These are phyloP conservation scores for Platorchestia sp. DNA, from an alignment of 1,140 invertebrate genomes.

Conservation along the genomic window DNA sequence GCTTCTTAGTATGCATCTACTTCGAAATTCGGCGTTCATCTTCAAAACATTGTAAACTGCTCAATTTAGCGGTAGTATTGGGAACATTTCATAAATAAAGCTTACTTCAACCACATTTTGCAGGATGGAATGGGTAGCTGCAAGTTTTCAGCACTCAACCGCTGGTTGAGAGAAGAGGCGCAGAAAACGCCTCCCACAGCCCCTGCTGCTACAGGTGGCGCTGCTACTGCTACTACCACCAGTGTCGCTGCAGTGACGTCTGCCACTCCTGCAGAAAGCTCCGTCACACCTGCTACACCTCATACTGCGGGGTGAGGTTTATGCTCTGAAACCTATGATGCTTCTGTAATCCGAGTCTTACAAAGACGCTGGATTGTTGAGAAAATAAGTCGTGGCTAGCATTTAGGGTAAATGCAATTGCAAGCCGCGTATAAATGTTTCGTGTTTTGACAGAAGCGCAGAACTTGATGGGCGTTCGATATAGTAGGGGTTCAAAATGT, in stretches of 20 bases:
- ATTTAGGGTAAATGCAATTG: neutral
- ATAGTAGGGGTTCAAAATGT: too few species aligned
- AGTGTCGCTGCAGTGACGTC: neutral
- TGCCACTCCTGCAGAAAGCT: neutral
- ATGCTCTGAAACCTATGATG: too few species aligned
- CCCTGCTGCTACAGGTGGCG: conserved; percentile 6
- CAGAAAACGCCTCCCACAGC: conserved; percentile 57
- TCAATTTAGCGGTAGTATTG: neutral
- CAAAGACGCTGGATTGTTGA: neutral
- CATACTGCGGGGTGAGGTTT: neutral
- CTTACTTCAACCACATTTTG: neutral
- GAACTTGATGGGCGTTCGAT: too few species aligned
- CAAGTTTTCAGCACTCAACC: conserved; percentile 77
- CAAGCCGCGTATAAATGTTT: neutral
- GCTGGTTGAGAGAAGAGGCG: conserved; percentile 78
- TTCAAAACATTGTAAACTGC: neutral
- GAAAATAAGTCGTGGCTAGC: neutral
- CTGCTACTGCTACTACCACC: conserved; percentile 32
- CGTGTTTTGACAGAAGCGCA: neutral
- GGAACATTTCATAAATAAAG: too few species aligned
- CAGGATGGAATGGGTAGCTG: conserved; percentile 52
- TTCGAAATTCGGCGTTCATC: too few species aligned
- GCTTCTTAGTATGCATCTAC: too few species aligned
- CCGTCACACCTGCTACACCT: neutral
- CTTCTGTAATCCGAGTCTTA: neutral